Base-by-base conservation (phyloP, 1,140 invertebrate genomes). In the Calliopsis andreniformis region DNA sequence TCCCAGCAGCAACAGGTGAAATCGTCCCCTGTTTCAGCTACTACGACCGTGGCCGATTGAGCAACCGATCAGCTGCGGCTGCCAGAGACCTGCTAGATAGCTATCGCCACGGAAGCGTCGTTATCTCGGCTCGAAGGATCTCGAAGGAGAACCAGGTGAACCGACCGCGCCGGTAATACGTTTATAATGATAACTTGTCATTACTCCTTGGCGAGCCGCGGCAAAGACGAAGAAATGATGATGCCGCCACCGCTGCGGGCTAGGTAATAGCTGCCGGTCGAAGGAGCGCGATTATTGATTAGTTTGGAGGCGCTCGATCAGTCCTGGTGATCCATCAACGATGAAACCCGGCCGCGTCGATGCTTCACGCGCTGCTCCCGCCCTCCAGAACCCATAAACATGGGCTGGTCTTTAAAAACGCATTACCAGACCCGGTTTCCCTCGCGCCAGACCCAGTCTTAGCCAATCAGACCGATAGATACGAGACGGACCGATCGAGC, bases 181-280 rank as follows among this genome's bases (percentile, higher is more conserved):
- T 88, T 91, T 91, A 90, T 91, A 91, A 90, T 91, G 84, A 90
- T 89, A 87, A 90, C 83, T 89, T 91, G 89, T 87, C 86, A 86
- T 88, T 87, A 86, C 64, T 28, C 59, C 23, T 55, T 61, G 79
- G 76, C 28, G 32, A 35, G 51, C 20, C 53, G 70, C 55, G 70
- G 73, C 66, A 39, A 35, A 75, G 70, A 47, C 86, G 89, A 87
- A 89, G 88, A 90, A 89, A 89, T 89, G 89, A 90, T 91, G 86
- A 89, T 89, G 87, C 87, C 78, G 80, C 70, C 79, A 83, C 83
- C 79, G 84, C 83, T 86, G 70, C 81, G 62, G 87, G 84, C 80
- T 88, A 87, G 75, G 83, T 84, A 85, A 87, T 85, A 82, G 86
- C 86, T 85, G 79, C 78, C 80, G 85, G 83, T 87, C 85, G 83